Conservation (phyloP, 2,888 invertebrate species). For the Junonia oenone region DNA sequence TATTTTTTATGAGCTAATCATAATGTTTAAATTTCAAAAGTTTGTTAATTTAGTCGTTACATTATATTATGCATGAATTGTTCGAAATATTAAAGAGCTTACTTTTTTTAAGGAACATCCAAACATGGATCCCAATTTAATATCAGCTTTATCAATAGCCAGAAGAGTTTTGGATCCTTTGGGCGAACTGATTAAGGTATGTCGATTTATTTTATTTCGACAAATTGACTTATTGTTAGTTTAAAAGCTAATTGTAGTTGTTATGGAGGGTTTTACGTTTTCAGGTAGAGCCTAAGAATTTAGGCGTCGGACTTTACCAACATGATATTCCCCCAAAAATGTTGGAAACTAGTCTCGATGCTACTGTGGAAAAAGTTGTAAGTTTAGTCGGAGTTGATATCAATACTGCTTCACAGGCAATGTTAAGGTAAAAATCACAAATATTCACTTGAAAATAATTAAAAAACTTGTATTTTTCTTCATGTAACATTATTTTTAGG, state of each 20-base stretch:
- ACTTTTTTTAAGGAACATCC: conserved; percentile 85
- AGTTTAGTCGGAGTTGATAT: conserved; percentile 96
- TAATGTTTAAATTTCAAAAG: no score
- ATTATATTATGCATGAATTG: no score
- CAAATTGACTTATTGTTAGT: no score
- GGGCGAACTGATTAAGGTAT: conserved; percentile 91
- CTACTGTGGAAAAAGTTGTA: conserved; percentile 92
- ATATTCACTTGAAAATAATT: no score
- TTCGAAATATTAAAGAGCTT: background rate
- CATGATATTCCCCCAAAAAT: conserved; percentile 91
- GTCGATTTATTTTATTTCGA: background rate
- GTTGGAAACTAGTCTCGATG: conserved; percentile 85
- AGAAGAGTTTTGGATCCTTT: conserved; percentile 93
- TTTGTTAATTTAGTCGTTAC: background rate
- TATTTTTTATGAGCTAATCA: background rate
- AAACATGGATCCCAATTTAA: conserved; percentile 88
- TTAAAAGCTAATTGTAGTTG: no score
- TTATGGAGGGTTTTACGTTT: no score
- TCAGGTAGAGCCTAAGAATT: conserved; percentile 91
- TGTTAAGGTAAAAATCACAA: conserved; percentile 81
- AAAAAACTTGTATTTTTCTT: no score
- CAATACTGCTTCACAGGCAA: conserved; percentile 90
- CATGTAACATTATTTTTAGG: conserved; percentile 60
- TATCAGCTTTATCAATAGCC: conserved; percentile 88
- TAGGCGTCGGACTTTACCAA: conserved; percentile 97